phyloP scores from a whole-genome alignment of 1,140 invertebrate species.

The Epicauta chinensis region DNA sequence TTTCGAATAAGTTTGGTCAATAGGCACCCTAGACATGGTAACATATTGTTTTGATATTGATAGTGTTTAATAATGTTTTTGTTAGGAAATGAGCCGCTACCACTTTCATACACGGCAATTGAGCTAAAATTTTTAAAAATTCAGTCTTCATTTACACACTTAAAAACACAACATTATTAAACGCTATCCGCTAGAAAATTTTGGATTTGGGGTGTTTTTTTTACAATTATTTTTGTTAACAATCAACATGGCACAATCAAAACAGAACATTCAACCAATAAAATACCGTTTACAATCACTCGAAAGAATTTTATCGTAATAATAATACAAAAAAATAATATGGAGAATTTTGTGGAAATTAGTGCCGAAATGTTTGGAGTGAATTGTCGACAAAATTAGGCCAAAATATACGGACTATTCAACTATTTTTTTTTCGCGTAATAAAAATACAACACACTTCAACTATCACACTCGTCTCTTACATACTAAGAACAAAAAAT shows the following conservation, averaged over 20 bases:
- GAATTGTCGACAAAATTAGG: no score
- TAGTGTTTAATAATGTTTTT: no score
- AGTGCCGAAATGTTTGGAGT: no score
- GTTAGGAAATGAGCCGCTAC: constrained; percentile 1
- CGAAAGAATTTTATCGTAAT: neutral
- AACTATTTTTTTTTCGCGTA: constrained; percentile 19
- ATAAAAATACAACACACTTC: constrained; percentile 21
- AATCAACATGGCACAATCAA: constrained; percentile 32
- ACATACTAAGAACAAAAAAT: constrained; percentile 29
- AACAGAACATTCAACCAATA: constrained; percentile 29
- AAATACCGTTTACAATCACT: neutral
- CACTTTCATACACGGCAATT: constrained; percentile 30
- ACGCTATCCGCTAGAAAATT: constrained; percentile 16
- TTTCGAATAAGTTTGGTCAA: constrained; percentile 19
- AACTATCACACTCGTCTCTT: constrained; percentile 30
- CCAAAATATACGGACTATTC: constrained; percentile 22
- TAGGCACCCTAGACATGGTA: constrained; percentile 27
- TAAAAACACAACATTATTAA: constrained; percentile 28
- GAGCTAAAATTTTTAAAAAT: constrained; percentile 26
- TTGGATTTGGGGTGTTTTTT: constrained; percentile 11
- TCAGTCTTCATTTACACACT: constrained; percentile 34
- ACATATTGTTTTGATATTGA: constrained; percentile 9
- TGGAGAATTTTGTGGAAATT: no score
- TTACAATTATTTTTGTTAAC: constrained; percentile 8
- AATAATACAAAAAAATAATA: no score